Conservation (phyloP, 2,113 vertebrate genomes). For the Chiloscyllium plagiosum region DNA sequence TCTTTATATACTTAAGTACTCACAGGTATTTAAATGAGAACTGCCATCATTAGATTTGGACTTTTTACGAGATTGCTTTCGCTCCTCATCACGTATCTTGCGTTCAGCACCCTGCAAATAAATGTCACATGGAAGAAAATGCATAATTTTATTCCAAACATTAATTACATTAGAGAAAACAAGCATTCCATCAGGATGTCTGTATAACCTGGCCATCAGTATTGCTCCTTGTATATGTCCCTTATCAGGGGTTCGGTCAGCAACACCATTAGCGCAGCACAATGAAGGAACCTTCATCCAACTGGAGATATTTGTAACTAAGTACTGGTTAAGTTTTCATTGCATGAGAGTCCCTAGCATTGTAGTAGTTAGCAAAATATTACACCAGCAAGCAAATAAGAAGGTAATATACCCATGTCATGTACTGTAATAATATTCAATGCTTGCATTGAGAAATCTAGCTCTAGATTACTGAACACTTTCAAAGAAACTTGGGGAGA, state of each 20-base stretch:
- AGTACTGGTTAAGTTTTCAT: not conserved
- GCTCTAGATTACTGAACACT: not conserved
- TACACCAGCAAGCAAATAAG: not conserved
- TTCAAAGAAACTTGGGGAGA: not conserved
- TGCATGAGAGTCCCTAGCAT: not conserved
- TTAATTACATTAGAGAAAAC: not conserved
- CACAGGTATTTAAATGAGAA: conserved; percentile 63
- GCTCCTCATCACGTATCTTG: conserved; percentile 96
- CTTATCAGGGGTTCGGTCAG: not conserved
- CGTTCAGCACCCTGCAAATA: conserved; percentile 77
- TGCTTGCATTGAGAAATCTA: not conserved
- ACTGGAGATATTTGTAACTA: not conserved
- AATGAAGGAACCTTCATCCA: not conserved
- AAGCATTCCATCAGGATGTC: not conserved
- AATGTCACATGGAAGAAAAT: not conserved
- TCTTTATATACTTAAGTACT: conserved; percentile 53
- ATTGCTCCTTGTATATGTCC: not conserved
- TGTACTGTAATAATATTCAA: not conserved
- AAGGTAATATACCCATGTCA: not conserved
- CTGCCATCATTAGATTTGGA: conserved; percentile 73
- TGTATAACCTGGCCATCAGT: not conserved
- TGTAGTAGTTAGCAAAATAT: not conserved
- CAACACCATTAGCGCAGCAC: not conserved
- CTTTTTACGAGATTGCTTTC: conserved; percentile 97
- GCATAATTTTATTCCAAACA: not conserved